Percentiles rank a stretch among this genome's conserved stretches.
Evolutionary conservation across 2,113 vertebrate species (phyloP).

Genomic region (Pelmatolapia mariae): DNA sequence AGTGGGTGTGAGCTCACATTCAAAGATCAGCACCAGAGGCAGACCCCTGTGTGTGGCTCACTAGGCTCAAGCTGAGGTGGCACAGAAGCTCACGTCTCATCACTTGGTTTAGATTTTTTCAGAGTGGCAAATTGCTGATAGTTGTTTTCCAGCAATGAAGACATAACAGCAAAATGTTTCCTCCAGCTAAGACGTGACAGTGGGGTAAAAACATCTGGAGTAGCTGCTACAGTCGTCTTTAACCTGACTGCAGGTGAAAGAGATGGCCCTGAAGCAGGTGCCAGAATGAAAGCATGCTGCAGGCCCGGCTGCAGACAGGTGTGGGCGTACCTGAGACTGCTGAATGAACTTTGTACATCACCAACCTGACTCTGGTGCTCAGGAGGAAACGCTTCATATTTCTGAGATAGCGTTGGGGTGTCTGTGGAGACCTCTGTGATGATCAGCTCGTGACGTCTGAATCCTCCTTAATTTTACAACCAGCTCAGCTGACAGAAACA

Average conservation of each 20-base stretch:
- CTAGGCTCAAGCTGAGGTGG: too few species aligned
- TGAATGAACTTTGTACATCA: background rate
- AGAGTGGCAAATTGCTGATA: background rate
- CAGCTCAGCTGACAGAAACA: background rate
- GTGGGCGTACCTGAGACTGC: background rate
- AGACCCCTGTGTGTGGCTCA: background rate
- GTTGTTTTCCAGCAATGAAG: background rate
- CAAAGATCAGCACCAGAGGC: background rate
- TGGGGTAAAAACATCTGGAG: background rate
- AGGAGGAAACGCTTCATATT: background rate
- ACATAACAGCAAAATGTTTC: background rate
- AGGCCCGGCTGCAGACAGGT: background rate
- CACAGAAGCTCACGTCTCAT: background rate
- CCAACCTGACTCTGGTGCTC: background rate
- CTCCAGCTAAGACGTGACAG: background rate
- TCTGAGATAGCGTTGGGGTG: accelerated
- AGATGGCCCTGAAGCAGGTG: background rate
- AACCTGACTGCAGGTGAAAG: background rate
- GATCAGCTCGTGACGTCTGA: background rate
- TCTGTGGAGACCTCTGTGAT: background rate
- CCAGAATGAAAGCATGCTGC: background rate
- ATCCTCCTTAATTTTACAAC: background rate
- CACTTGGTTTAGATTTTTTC: background rate
- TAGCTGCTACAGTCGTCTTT: background rate
- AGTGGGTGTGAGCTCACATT: background rate